Conservation (phyloP, 2,113 vertebrate genomes). For the Actenoides lindsayi region DNA sequence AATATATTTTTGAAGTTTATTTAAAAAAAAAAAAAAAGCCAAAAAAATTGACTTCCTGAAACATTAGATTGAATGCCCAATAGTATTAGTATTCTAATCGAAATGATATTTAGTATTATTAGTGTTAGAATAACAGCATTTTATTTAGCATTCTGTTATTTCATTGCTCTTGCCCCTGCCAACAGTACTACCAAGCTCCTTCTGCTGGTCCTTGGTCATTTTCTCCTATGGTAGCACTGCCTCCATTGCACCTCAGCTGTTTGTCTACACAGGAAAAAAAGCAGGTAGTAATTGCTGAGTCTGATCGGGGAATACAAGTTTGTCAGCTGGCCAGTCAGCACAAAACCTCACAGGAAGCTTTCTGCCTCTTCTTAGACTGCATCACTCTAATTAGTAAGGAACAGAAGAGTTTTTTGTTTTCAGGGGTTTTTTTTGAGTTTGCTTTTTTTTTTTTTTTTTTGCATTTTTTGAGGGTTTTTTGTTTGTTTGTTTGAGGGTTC, state of each 20-base stretch:
- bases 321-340: background rate
- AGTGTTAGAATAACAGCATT: no score
- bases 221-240: background rate
- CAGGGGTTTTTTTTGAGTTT: background rate
- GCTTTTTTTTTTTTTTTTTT: accelerated
- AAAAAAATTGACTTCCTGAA: background rate
- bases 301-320: background rate
- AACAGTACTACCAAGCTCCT: background rate
- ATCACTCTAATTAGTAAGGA: background rate
- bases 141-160: background rate
- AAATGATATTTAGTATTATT: no score
- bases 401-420: background rate
- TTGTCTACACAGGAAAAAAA: background rate
- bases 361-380: background rate
- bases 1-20: no score
- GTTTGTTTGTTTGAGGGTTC: background rate
- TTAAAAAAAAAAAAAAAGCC: no score
- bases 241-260: background rate
- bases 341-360: background rate
- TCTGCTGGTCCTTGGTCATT: background rate
- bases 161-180: background rate
- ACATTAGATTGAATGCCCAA: background rate
- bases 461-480: background rate
- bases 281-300: background rate
- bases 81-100: no score